Conservation (phyloP, 2,113 vertebrate species). For the Danio rerio region GRCz12tu NC_133179.1:1674501-1675000, state of each 20-base stretch:
- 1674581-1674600: conserved; percentile 74
- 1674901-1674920: neutral
- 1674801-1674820: no score
- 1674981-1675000: neutral
- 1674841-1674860: neutral
- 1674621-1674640: conserved; percentile 64
- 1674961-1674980: neutral
- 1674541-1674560: conserved; percentile 71
- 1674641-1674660: conserved; percentile 65
- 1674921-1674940: neutral
- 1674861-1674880: neutral
- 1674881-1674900: neutral
- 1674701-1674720: conserved; percentile 72
- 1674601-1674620: conserved; percentile 71
- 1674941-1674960: neutral
- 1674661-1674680: conserved; percentile 72
- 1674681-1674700: conserved; percentile 72
- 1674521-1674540: conserved; percentile 69
- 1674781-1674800: no score
- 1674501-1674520: conserved; percentile 63
- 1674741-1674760: neutral
- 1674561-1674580: conserved; percentile 75
- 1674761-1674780: neutral
- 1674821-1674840: no score
- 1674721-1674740: conserved; percentile 2